Percentiles rank a stretch among this genome's conserved stretches.
Conservation (phyloP, 2,888 invertebrate genomes). For the Drosophila antonietae region DNA sequence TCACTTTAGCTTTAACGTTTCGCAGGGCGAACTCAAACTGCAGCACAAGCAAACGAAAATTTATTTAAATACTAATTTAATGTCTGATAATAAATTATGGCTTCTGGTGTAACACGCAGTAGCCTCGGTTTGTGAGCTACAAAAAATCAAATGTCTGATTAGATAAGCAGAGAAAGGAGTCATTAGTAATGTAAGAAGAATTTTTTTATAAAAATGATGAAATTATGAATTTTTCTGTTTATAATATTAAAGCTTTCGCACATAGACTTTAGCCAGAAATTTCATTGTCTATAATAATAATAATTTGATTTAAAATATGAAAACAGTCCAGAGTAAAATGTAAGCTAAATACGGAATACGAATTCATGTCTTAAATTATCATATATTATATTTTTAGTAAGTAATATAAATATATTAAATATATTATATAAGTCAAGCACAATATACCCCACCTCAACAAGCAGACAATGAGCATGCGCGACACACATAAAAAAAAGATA, state of each 20-base stretch:
- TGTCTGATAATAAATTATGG: slow-evolving; percentile 6
- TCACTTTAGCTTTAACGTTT: slow-evolving; percentile 1
- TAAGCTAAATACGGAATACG: too few species aligned
- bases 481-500: slow-evolving; percentile 1
- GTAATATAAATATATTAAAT: too few species aligned
- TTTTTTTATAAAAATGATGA: background rate
- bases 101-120: slow-evolving; percentile 3
- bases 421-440: background rate
- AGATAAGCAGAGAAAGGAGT: background rate
- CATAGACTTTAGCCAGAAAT: too few species aligned
- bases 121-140: too few species aligned
- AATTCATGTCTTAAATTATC: too few species aligned
- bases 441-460: background rate
- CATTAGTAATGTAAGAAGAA: background rate
- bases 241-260: background rate
- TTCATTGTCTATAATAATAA: too few species aligned
- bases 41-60: background rate
- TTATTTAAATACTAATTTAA: slow-evolving; percentile 20
- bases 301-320: too few species aligned
- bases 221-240: too few species aligned
- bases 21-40: slow-evolving; percentile 16
- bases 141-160: background rate
- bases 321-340: too few species aligned
- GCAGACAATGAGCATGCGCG: background rate
- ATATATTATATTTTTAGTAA: too few species aligned